Evolutionary conservation across 2,888 invertebrate species (phyloP).

Genomic region (Carabus problematicus): DNA sequence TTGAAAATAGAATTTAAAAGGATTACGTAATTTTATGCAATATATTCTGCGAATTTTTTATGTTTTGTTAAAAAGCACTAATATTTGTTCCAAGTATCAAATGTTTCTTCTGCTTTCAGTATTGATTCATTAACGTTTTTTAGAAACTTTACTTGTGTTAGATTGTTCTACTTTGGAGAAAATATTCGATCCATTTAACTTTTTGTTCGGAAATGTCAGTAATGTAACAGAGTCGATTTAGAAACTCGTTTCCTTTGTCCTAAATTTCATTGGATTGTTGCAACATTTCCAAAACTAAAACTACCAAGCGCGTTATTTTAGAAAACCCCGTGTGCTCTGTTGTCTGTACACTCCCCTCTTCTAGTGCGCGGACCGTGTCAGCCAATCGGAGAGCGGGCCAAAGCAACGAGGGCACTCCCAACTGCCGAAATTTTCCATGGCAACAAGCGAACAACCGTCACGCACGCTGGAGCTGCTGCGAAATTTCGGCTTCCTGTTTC

Average conservation of each 20-base stretch:
- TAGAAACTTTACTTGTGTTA: no score
- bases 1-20: background rate
- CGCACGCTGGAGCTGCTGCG: constrained; percentile 27
- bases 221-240: no score
- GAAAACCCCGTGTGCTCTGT: constrained; percentile 16
- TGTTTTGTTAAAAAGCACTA: no score
- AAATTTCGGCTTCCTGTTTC: constrained; percentile 40
- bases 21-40: no score
- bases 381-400: constrained; percentile 36
- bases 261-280: constrained; percentile 22
- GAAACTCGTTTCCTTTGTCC: constrained; percentile 8
- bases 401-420: constrained; percentile 33
- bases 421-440: constrained; percentile 42
- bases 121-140: no score
- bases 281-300: constrained; percentile 28
- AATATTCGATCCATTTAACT: no score
- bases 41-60: no score
- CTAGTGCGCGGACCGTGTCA: constrained; percentile 2
- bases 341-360: constrained; percentile 13
- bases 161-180: no score
- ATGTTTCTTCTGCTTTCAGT: no score
- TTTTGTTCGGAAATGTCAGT: no score
- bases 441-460: constrained; percentile 37
- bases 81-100: no score
- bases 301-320: constrained; percentile 35